phyloP scores from a whole-genome alignment of 2,797 vertebrate species.

The Myotis pilosus region DNA sequence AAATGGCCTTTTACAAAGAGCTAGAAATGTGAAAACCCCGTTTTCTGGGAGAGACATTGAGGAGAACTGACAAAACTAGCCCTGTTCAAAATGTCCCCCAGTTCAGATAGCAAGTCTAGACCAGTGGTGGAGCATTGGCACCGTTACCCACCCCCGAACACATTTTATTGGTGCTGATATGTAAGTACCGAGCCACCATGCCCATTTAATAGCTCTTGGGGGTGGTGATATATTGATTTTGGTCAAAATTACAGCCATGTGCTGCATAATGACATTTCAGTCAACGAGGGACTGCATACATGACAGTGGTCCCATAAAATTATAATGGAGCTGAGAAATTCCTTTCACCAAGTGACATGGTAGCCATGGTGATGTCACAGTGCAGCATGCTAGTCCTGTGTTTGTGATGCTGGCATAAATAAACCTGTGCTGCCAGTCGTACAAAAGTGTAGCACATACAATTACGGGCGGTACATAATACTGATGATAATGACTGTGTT shows the following conservation, averaged over 20 bases:
- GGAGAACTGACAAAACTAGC: not conserved
- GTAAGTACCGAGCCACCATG: not conserved
- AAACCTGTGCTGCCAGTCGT: not conserved
- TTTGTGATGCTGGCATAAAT: not conserved
- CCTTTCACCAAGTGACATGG: not conserved
- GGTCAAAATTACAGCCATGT: not conserved
- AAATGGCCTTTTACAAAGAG: not conserved
- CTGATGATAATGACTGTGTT: not conserved
- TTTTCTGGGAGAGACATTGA: conserved; percentile 20
- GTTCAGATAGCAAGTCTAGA: not conserved
- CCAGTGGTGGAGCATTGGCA: no score
- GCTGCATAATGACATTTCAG: not conserved
- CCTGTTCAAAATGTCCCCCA: not conserved
- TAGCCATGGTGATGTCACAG: not conserved
- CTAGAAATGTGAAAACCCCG: not conserved
- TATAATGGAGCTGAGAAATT: not conserved
- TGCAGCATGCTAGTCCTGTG: no score
- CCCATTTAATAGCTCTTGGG: not conserved
- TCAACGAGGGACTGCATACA: not conserved
- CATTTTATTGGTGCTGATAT: not conserved
- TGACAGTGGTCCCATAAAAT: not conserved
- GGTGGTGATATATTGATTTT: not conserved
- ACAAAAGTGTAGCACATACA: not conserved
- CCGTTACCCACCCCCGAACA: not conserved
- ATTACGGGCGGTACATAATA: not conserved